Conservation (phyloP, 92 coral and sea anemone species). For the Siderastrea radians region DNA sequence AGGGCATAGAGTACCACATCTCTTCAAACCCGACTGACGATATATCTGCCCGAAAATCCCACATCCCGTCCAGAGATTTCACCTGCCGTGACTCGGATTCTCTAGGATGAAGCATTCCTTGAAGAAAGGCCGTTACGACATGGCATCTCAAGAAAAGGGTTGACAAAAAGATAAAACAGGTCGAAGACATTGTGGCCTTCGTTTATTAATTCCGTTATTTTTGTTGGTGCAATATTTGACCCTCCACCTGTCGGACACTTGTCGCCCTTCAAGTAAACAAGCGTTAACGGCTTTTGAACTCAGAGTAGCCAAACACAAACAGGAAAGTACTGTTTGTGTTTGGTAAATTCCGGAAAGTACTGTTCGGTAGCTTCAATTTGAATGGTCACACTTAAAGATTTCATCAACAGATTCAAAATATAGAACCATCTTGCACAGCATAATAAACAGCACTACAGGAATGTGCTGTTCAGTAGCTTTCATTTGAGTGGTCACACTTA, state of each 20-base stretch:
- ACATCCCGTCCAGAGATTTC: conserved; percentile 84
- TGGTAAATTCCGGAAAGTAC: too few species aligned
- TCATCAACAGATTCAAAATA: too few species aligned
- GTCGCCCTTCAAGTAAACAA: conserved; percentile 46
- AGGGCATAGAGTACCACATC: conserved; percentile 77
- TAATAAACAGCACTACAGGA: too few species aligned
- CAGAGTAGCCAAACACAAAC: too few species aligned
- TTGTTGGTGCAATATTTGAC: not conserved
- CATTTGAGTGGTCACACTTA: too few species aligned
- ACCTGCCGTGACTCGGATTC: conserved; percentile 90
- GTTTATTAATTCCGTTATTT: not conserved
- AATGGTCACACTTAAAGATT: too few species aligned
- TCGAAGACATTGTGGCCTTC: conserved; percentile 2
- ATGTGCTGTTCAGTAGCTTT: too few species aligned
- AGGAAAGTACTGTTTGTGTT: too few species aligned
- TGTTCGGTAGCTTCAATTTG: too few species aligned
- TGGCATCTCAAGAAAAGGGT: conserved; percentile 9
- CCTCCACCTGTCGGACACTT: conserved; percentile 47
- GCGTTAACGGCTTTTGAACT: not conserved
- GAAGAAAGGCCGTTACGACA: not conserved
- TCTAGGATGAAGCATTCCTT: conserved; percentile 80
- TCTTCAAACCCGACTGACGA: conserved; percentile 76
- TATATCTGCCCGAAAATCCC: conserved; percentile 86
- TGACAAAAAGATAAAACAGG: not conserved
- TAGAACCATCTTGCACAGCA: too few species aligned